Percentiles rank a stretch among this genome's conserved stretches.
Conservation (phyloP, 2,888 invertebrate species). For the Tinea trinotella region DNA sequence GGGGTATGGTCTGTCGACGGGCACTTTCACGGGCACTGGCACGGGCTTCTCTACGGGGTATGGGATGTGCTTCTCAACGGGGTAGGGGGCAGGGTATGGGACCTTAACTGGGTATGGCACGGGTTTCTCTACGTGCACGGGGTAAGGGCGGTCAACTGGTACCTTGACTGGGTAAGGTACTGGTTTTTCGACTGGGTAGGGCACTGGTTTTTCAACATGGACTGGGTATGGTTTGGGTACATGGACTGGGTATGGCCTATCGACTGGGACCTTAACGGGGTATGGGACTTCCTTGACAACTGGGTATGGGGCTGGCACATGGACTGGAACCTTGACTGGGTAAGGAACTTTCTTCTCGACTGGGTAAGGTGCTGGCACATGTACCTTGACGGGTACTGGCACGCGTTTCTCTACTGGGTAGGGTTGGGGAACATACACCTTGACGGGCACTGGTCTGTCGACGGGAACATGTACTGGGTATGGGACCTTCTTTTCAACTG, state of each 20-base stretch:
- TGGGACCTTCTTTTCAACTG: slow-evolving; percentile 75
- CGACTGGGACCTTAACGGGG: slow-evolving; percentile 77
- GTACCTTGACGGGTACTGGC: slow-evolving; percentile 77
- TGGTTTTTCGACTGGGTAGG: slow-evolving; percentile 73
- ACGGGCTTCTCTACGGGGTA: slow-evolving; percentile 78
- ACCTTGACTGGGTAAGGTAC: slow-evolving; percentile 76
- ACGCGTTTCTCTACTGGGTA: slow-evolving; percentile 76
- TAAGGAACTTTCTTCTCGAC: slow-evolving; percentile 78
- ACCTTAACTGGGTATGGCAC: slow-evolving; percentile 75
- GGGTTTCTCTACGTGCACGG: slow-evolving; percentile 57
- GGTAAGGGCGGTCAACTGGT: slow-evolving; percentile 70
- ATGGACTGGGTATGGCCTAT: slow-evolving; percentile 76
- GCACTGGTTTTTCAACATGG: slow-evolving; percentile 70
- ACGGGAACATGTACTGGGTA: slow-evolving; percentile 68
- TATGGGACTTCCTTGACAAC: slow-evolving; percentile 68
- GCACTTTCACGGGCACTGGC: slow-evolving; percentile 77
- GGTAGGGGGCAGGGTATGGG: slow-evolving; percentile 76
- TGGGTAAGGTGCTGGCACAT: slow-evolving; percentile 78
- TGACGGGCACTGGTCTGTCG: slow-evolving; percentile 65
- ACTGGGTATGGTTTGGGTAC: slow-evolving; percentile 74
- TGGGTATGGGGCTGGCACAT: slow-evolving; percentile 74
- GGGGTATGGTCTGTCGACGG: slow-evolving; percentile 75
- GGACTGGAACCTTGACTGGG: slow-evolving; percentile 74
- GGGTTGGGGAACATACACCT: slow-evolving; percentile 71
- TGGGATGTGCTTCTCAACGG: slow-evolving; percentile 74